Evolutionary conservation across 2,888 invertebrate species (phyloP), one percentile per base, ranked within the genome.

Genomic region (Phytoseiulus persimilis): DNA sequence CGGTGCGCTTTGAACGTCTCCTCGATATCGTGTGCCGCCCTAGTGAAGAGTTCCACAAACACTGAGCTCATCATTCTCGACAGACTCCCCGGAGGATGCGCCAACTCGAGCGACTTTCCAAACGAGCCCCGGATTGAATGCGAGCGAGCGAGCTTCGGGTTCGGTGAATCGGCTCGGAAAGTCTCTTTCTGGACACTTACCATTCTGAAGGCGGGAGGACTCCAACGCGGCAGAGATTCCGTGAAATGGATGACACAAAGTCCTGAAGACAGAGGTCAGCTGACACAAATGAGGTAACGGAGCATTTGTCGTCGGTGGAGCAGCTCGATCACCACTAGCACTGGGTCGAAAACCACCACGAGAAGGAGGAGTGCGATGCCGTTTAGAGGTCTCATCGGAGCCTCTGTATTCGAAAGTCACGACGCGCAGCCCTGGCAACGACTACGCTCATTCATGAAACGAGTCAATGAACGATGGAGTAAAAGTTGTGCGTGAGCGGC

Each of bases 401-500:
- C 65, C 65, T 65, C 65, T 65, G 65, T 65, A 3, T 65, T 65
- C 65, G 1, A 65, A 65, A 65, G 65, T 65, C 65, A 65, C 65
- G 65, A 65, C 65, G 18, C 65, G 18, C 14, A 39, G 39, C 39
- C 9, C 39, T 39, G 5, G 65, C 65, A 65, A 65, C 65, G 11
- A 65, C 65, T 65, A 65, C 65, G 65, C 65, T 65, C 65, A 65
- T 65, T 65, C 65, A 65, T 28, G 65, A 28, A 65, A 65, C 65
- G 65, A 65, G 65, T 65, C 65, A 65, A 65, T 65, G 65, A 65
- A 65, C 65, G 65, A 65, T 65, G 14, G 65, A 65, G 65, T 65
- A 65, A 65, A 65, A 65, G 65, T 65, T 65, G 65, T 65, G 65
- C 65, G 65, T 65, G 65, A 65, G 65, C 65, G 65, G 65, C 65